Evolutionary conservation across 2,797 vertebrate species (phyloP).

Genomic region (Aratinga solstitialis): DNA sequence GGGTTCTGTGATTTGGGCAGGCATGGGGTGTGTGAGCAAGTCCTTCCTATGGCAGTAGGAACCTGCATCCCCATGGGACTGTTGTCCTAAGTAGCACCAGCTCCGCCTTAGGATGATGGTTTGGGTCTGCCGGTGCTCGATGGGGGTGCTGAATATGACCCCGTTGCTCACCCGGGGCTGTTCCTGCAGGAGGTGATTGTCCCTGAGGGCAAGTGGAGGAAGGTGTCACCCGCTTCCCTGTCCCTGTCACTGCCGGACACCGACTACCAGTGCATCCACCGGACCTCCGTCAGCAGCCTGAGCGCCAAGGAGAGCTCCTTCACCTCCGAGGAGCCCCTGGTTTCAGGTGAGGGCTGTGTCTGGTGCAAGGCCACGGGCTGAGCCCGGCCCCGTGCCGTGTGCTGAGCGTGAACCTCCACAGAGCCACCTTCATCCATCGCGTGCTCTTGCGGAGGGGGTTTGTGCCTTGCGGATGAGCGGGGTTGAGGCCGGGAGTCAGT

Average conservation of each 20-base stretch:
- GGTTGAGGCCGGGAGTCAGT: background rate
- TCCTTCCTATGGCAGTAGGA: background rate
- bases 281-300: conserved; percentile 82
- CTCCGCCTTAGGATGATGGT: background rate
- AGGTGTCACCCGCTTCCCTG: conserved; percentile 82
- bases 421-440: background rate
- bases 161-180: background rate
- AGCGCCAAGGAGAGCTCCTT: conserved; percentile 82
- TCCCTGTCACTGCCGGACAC: conserved; percentile 86
- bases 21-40: rapidly evolving
- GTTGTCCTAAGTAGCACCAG: background rate
- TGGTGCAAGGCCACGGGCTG: rapidly evolving
- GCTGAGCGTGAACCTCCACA: background rate
- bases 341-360: conserved; percentile 67
- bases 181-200: conserved; percentile 82
- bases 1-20: background rate
- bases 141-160: background rate
- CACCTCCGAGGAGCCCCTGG: conserved; percentile 79
- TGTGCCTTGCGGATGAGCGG: background rate
- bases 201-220: conserved; percentile 91
- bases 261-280: conserved; percentile 78
- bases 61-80: background rate
- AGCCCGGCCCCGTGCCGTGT: rapidly evolving
- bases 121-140: background rate
- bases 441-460: rapidly evolving